These are phyloP conservation scores for Fregetta grallaria DNA, from an alignment of 2,113 vertebrate species.

Conservation along the genomic window DNA sequence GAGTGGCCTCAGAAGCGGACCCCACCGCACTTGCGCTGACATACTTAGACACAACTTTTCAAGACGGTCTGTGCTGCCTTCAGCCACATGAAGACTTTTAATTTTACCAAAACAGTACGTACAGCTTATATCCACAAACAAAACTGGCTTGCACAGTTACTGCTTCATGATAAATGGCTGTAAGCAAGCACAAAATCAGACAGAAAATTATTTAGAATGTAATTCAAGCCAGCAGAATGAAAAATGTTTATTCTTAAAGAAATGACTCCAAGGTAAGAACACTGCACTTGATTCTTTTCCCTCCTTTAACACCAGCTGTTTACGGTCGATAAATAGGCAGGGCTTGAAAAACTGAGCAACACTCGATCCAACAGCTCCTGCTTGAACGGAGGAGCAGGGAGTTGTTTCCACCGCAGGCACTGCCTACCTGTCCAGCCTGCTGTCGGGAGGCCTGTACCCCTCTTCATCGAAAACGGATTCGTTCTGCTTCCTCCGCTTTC, in stretches of 20 bases:
- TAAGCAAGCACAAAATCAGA: not conserved
- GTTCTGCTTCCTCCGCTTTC: conserved; percentile 65
- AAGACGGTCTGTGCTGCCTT: not conserved
- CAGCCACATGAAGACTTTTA: not conserved
- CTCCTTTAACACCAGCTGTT: not conserved
- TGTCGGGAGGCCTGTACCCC: not conserved
- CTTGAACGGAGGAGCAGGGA: not conserved
- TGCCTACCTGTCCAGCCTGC: conserved; percentile 70
- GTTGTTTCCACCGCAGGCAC: rapidly evolving
- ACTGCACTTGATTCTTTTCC: not conserved
- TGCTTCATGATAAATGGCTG: not conserved
- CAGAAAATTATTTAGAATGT: rapidly evolving
- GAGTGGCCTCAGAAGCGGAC: not conserved
- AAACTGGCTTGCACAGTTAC: not conserved
- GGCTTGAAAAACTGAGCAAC: rapidly evolving
- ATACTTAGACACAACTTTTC: not conserved
- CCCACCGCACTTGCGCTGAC: not conserved
- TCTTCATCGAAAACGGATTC: not conserved
- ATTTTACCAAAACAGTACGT: not conserved
- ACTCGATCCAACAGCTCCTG: not conserved
- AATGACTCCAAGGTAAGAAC: not conserved
- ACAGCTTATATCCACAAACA: not conserved
- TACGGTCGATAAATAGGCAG: rapidly evolving
- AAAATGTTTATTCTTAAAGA: not conserved
- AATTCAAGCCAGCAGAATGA: not conserved